Conservation (phyloP, 2,888 invertebrate species). For the Rhagonycha fulva region DNA sequence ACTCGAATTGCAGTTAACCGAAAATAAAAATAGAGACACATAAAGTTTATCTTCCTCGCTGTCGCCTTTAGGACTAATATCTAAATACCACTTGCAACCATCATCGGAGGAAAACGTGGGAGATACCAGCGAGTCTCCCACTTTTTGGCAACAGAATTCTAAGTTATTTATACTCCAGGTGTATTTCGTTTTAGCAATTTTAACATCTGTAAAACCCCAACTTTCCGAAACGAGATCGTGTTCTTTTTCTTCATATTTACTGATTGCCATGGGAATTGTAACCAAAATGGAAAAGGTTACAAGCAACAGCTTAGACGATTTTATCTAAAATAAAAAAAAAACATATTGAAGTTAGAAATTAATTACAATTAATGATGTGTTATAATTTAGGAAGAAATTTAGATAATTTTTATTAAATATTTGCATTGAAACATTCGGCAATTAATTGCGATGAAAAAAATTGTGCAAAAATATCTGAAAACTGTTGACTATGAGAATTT, state of each 20-base stretch:
- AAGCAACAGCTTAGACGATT: background rate
- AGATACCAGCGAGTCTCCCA: background rate
- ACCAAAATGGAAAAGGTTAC: background rate
- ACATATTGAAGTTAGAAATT: too few species aligned
- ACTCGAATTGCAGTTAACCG: background rate
- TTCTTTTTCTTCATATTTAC: background rate
- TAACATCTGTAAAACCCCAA: background rate
- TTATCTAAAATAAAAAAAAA: background rate
- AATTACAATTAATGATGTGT: too few species aligned
- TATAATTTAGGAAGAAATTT: too few species aligned
- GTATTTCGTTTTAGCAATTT: background rate
- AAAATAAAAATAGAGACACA: background rate
- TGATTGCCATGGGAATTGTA: background rate
- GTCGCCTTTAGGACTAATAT: background rate
- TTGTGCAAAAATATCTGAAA: too few species aligned
- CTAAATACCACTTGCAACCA: background rate
- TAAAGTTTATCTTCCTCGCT: background rate
- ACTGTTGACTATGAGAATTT: too few species aligned
- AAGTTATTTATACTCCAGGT: background rate
- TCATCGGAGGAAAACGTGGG: background rate
- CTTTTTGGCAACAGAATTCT: background rate
- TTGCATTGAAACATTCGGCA: too few species aligned
- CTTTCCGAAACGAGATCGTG: background rate
- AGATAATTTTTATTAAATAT: too few species aligned
- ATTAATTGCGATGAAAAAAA: too few species aligned